Evolutionary conservation across 2,888 invertebrate species (phyloP).

Genomic region (Tetragonula carbonaria): DNA sequence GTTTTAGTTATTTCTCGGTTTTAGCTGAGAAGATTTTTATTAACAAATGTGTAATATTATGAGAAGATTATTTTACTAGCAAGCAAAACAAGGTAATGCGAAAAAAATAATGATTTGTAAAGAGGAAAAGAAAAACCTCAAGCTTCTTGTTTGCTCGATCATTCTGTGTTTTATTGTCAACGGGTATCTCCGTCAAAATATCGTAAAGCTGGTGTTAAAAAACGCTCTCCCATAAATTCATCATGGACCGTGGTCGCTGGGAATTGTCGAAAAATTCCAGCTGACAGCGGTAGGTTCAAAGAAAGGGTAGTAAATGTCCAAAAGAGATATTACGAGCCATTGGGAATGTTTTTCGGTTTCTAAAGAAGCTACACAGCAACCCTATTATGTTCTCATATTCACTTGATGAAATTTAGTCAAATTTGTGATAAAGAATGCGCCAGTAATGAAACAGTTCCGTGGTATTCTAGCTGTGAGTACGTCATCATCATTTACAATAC

Average conservation of each 20-base stretch:
- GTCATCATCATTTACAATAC: too few relatives aligned
- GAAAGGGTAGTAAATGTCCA: constrained; percentile 48
- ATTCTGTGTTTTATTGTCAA: constrained; percentile 50
- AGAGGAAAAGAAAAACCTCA: too few relatives aligned
- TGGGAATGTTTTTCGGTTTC: background rate
- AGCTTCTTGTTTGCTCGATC: constrained; percentile 28
- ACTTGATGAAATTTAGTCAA: background rate
- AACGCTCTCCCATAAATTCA: constrained; percentile 71
- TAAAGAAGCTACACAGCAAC: background rate
- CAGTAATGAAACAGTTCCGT: background rate
- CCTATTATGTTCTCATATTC: background rate
- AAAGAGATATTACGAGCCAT: constrained; percentile 28
- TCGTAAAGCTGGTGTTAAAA: constrained; percentile 69
- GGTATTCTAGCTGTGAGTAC: too few relatives aligned
- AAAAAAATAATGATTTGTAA: background rate
- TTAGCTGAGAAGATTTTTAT: too few relatives aligned
- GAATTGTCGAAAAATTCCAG: constrained; percentile 44
- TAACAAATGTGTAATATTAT: too few relatives aligned
- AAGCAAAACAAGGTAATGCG: too few relatives aligned
- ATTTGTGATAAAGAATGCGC: background rate
- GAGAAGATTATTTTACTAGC: too few relatives aligned
- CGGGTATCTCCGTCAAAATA: constrained; percentile 67
- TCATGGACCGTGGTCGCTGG: constrained; percentile 62
- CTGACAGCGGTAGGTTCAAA: constrained; percentile 10
- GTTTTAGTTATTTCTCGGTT: too few relatives aligned